These are phyloP conservation scores for Gopherus flavomarginatus DNA, from an alignment of 2,113 vertebrate genomes.

Conservation along the genomic window DNA sequence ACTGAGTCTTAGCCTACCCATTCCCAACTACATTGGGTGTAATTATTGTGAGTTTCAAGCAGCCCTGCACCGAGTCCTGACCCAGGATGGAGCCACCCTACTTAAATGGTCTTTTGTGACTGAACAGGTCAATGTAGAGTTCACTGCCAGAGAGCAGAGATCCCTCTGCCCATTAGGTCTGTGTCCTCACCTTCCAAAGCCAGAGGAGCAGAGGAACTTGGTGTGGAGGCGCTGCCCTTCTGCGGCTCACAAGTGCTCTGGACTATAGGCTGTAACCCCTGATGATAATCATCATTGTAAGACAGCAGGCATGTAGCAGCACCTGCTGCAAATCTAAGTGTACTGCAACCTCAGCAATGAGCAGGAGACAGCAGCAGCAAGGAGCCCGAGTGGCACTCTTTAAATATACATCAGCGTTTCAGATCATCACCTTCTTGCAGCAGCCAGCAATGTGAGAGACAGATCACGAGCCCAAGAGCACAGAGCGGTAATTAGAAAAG, in stretches of 20 bases:
- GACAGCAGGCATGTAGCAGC: slow-evolving; percentile 69
- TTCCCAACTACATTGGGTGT: background rate
- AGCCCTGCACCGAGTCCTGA: background rate
- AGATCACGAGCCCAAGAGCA: slow-evolving; percentile 32
- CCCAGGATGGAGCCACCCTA: background rate
- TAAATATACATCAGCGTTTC: slow-evolving; percentile 70
- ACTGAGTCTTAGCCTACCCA: background rate
- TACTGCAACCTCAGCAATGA: slow-evolving; percentile 35
- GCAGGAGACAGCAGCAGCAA: slow-evolving; percentile 51
- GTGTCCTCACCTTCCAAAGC: background rate
- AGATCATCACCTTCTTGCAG: slow-evolving; percentile 69
- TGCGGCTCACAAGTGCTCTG: background rate
- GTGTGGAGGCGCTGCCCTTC: background rate
- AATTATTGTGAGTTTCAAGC: background rate
- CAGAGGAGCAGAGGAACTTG: background rate
- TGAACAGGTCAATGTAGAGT: background rate
- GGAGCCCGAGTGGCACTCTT: background rate
- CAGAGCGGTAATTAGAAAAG: slow-evolving; percentile 73
- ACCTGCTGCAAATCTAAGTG: slow-evolving; percentile 73
- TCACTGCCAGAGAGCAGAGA: background rate
- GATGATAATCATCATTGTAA: slow-evolving; percentile 19
- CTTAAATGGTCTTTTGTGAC: background rate
- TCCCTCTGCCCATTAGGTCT: background rate
- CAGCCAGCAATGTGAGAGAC: slow-evolving; percentile 71
- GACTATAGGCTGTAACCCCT: background rate